A percentile compares a stretch with the other conserved stretches of the same genome.
phyloP scores from a whole-genome alignment of 2,888 invertebrate species.

The Troides aeacus region DNA sequence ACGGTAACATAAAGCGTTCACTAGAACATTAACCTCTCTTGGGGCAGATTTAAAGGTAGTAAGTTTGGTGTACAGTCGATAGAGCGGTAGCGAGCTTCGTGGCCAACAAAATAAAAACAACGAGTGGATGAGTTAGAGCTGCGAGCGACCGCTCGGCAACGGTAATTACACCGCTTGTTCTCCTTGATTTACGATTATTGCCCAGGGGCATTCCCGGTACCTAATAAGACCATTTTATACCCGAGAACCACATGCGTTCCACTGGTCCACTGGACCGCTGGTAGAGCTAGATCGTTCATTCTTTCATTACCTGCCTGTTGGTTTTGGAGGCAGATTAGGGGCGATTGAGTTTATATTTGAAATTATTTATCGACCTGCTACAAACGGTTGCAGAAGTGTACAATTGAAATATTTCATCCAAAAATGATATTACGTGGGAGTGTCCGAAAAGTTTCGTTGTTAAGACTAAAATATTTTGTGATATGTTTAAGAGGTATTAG shows the following conservation, averaged over 20 bases:
- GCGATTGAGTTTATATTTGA: slow-evolving; percentile 72
- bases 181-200: slow-evolving; percentile 81
- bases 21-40: slow-evolving; percentile 67
- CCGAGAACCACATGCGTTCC: slow-evolving; percentile 73
- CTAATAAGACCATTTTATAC: slow-evolving; percentile 80
- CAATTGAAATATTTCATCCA: background rate
- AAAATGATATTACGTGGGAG: background rate
- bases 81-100: slow-evolving; percentile 69
- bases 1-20: slow-evolving; percentile 67
- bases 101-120: slow-evolving; percentile 78
- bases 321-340: slow-evolving; percentile 69
- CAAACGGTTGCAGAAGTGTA: slow-evolving; percentile 45
- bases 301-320: slow-evolving; percentile 75
- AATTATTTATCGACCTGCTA: slow-evolving; percentile 66
- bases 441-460: slow-evolving; percentile 31
- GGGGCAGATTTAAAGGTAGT: slow-evolving; percentile 76
- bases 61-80: slow-evolving; percentile 73
- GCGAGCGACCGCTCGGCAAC: slow-evolving; percentile 75
- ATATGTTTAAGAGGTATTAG: slow-evolving; percentile 36
- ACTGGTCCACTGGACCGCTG: slow-evolving; percentile 41
- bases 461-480: slow-evolving; percentile 28
- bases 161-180: slow-evolving; percentile 82
- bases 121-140: slow-evolving; percentile 77
- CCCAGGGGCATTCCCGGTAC: slow-evolving; percentile 79
- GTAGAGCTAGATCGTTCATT: slow-evolving; percentile 65